Conservation (phyloP, 2,113 vertebrate species). For the Actenoides lindsayi region DNA sequence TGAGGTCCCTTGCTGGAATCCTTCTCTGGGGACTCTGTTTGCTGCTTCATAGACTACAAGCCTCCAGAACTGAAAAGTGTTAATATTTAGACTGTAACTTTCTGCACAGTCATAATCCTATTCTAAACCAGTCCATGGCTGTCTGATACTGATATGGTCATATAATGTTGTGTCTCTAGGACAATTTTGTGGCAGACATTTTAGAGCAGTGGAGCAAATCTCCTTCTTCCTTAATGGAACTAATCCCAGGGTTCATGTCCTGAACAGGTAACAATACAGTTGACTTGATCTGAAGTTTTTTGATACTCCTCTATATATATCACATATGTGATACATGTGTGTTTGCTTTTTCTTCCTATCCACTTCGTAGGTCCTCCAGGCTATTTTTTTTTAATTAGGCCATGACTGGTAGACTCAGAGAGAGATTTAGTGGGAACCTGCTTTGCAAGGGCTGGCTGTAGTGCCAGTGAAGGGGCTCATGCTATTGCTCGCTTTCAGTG, state of each 20-base stretch:
- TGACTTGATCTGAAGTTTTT: neutral
- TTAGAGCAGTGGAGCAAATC: neutral
- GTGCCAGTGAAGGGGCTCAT: neutral
- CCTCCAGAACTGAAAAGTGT: neutral
- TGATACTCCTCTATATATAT: neutral
- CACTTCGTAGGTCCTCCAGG: neutral
- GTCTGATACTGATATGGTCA: neutral
- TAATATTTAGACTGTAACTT: neutral
- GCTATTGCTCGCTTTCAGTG: no score
- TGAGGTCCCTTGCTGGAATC: neutral
- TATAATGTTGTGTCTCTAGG: neutral
- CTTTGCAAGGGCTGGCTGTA: neutral
- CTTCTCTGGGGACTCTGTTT: neutral
- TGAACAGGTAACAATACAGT: neutral
- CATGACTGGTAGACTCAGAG: neutral
- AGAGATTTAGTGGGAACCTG: neutral
- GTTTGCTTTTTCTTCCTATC: neutral
- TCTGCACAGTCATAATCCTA: neutral
- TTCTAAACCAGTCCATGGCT: neutral
- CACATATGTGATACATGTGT: neutral
- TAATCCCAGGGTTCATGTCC: neutral
- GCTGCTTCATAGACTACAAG: neutral
- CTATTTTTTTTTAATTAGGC: neutral
- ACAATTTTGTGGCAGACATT: neutral
- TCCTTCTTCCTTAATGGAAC: neutral